Base-by-base conservation (phyloP, 2,888 invertebrate genomes). In the Cantharis flavilabris region DNA sequence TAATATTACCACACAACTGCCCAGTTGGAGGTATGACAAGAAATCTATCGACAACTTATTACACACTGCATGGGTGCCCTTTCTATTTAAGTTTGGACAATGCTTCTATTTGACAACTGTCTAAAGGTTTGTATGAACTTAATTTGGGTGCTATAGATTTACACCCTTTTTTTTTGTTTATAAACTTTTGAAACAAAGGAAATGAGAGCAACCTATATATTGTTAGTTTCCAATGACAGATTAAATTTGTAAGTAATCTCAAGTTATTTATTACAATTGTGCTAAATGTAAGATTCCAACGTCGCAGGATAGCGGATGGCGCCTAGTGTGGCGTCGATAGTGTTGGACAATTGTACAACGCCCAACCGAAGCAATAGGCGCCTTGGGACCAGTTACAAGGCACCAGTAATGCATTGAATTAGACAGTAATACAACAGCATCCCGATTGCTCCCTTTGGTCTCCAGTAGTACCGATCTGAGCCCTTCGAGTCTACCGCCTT, bases 321-420 rank as follows among this genome's bases (percentile, higher is more conserved):
- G 84, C 85, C 84, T 84, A 84, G 82, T 82, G 81, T 82, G 85
- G 84, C 84, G 85, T 84, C 85, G 85, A 85, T 84, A 84, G 84
- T 84, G 84, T 83, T 84, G 85, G 84, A 86, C 86, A 86, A 86
- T 86, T 86, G 84, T 84, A 86, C 85, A 85, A 86, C 86, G 85
- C 87, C 88, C 88, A 86, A 86, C 84, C 84, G 83, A 82, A 84
- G 85, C 86, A 87, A 88, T 88, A 87, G 88, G 86, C 83, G 86
- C 84, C 88, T 79, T 78, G 88, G 87, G 88, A 86, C 86, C 88
- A 87, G 88, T 88, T 88, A 88, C 86, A 87, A 86, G 87, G 87
- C 88, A 87, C 85, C 86, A 86, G 88, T 90, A 90, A 90, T 90
- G 90, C 90, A 90, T 90, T 90, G 90, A 90, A 90, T 90, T 90